These are phyloP conservation scores for Drosophila kanekoi DNA, from an alignment of 2,888 invertebrate species.

Conservation along the genomic window DNA sequence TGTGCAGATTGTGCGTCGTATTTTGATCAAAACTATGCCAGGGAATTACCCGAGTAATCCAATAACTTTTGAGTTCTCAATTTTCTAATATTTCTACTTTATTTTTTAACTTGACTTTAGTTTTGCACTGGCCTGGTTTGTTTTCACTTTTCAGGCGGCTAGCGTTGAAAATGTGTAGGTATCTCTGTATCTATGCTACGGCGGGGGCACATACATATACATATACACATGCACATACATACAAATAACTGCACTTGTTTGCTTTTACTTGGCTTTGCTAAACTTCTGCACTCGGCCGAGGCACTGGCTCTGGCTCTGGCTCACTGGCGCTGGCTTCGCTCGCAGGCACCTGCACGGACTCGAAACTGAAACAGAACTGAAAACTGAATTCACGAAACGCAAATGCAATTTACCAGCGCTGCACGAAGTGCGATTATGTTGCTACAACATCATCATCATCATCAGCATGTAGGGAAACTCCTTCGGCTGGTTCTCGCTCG, in stretches of 20 bases:
- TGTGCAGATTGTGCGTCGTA: conserved; percentile 53
- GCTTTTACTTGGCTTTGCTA: conserved; percentile 44
- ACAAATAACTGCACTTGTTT: conserved; percentile 57
- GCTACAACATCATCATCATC: conserved; percentile 50
- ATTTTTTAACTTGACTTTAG: no score
- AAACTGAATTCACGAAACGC: conserved; percentile 32
- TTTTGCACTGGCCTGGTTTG: conserved; percentile 43
- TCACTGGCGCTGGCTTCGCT: conserved; percentile 44
- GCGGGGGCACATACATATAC: conserved; percentile 29
- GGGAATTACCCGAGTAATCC: background rate
- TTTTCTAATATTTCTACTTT: background rate
- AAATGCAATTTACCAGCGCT: conserved; percentile 62
- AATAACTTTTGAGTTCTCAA: background rate
- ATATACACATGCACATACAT: conserved; percentile 11
- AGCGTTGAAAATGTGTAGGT: conserved; percentile 59
- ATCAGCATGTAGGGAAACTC: conserved; percentile 58
- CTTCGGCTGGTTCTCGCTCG: conserved; percentile 52
- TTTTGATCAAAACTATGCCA: conserved; percentile 7
- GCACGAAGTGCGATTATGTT: conserved; percentile 70
- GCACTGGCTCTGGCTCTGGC: conserved; percentile 36
- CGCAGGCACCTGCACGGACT: conserved; percentile 76
- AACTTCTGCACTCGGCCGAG: conserved; percentile 52
- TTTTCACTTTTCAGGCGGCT: conserved; percentile 56
- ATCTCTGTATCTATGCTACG: conserved; percentile 70
- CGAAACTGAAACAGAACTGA: conserved; percentile 82